Conservation (phyloP, 2,113 vertebrate species). For the Anguilla japonica region DNA sequence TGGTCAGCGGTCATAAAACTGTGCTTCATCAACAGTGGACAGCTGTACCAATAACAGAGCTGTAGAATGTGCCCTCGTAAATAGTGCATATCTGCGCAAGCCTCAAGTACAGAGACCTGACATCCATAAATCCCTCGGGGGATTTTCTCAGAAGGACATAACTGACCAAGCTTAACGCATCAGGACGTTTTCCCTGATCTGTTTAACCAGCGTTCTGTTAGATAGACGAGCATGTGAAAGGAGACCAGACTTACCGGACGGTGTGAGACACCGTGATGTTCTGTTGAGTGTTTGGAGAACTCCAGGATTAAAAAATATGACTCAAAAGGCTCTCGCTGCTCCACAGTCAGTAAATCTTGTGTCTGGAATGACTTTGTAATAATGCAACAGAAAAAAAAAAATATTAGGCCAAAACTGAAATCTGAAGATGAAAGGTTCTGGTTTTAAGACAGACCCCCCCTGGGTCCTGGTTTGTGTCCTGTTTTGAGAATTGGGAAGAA, state of each 20-base stretch:
- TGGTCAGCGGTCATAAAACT: background rate
- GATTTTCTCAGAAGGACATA: background rate
- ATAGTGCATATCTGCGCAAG: too few relatives aligned
- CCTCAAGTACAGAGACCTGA: too few relatives aligned
- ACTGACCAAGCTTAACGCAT: background rate
- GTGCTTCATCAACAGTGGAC: background rate
- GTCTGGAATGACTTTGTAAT: constrained; percentile 2
- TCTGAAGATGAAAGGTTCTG: background rate
- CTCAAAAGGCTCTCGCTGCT: background rate
- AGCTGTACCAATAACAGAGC: background rate
- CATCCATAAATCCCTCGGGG: background rate
- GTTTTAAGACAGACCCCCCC: constrained; percentile 12
- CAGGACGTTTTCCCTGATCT: too few relatives aligned
- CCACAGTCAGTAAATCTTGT: background rate
- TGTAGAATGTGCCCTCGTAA: background rate
- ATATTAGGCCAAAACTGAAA: constrained; percentile 12
- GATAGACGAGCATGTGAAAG: background rate
- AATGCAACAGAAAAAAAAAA: constrained; percentile 22
- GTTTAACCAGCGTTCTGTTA: background rate
- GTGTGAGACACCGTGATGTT: background rate
- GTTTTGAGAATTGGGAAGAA: constrained; percentile 7
- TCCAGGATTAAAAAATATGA: background rate
- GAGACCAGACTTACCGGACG: background rate
- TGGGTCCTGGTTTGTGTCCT: background rate
- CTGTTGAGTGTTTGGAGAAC: background rate